Conservation (phyloP, 2,888 invertebrate genomes). For the Sinodicranocentrus sp. region DNA sequence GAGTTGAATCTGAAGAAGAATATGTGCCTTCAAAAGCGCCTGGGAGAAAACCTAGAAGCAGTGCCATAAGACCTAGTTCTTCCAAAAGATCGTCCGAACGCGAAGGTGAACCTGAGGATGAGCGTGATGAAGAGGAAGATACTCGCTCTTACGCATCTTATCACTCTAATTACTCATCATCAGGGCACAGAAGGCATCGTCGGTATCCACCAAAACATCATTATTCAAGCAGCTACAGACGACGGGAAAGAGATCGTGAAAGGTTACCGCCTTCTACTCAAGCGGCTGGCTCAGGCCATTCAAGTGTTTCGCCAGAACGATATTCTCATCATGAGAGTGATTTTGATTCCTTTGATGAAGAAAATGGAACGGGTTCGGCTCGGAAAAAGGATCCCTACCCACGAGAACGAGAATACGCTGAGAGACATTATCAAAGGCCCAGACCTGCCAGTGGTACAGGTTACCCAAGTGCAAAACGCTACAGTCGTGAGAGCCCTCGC, state of each 20-base stretch:
- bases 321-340: constrained; percentile 76
- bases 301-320: constrained; percentile 68
- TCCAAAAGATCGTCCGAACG: constrained; percentile 51
- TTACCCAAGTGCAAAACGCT: constrained; percentile 80
- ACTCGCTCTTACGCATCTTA: constrained; percentile 73
- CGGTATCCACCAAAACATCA: constrained; percentile 60
- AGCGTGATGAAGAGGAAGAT: constrained; percentile 73
- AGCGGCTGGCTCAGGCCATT: constrained; percentile 51
- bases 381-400: constrained; percentile 78
- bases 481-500: constrained; percentile 65
- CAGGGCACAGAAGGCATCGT: constrained; percentile 50
- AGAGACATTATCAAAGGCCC: constrained; percentile 78
- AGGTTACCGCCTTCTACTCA: constrained; percentile 20
- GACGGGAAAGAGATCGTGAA: constrained; percentile 43
- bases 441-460: constrained; percentile 79
- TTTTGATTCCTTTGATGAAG: constrained; percentile 74
- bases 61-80: constrained; percentile 37
- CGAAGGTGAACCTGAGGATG: constrained; percentile 64
- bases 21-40: constrained; percentile 63
- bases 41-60: constrained; percentile 43
- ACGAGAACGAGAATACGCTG: constrained; percentile 78
- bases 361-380: constrained; percentile 78
- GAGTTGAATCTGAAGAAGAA: constrained; percentile 72
- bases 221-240: constrained; percentile 35
- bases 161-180: constrained; percentile 67